phyloP scores from a whole-genome alignment of 2,113 vertebrate species.

The Gymnobelideus leadbeateri region DNA sequence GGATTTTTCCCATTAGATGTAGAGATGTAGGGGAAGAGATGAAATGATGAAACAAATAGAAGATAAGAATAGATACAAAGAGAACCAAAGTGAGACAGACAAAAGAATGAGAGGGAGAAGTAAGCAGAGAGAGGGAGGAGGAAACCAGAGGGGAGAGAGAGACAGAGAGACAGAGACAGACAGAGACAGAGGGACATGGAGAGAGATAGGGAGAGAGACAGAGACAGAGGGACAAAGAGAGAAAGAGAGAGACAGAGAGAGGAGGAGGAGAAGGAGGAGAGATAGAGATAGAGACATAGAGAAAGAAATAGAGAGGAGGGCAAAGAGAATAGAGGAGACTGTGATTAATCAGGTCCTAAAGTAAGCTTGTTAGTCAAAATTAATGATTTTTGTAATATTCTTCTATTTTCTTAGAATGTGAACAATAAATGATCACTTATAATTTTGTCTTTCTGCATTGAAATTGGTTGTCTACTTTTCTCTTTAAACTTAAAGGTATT shows the following conservation, averaged over 20 bases:
- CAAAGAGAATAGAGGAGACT: background rate
- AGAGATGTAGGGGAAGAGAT: background rate
- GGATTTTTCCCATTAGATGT: background rate
- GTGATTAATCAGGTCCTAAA: background rate
- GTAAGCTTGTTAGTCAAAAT: background rate
- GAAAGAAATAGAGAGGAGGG: background rate
- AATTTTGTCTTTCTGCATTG: constrained; percentile 13
- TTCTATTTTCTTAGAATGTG: background rate
- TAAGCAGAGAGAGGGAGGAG: background rate
- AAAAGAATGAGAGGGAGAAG: background rate
- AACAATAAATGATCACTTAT: background rate
- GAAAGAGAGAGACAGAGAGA: background rate
- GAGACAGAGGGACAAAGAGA: background rate
- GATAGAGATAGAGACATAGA: background rate
- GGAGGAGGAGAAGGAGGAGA: background rate
- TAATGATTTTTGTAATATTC: background rate
- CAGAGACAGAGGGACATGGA: background rate
- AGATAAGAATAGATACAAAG: background rate
- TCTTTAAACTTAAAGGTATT: background rate
- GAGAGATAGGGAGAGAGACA: background rate
- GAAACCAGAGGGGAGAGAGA: background rate
- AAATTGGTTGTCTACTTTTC: background rate
- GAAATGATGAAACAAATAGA: background rate
- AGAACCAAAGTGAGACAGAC: background rate
- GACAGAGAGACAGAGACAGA: no score